phyloP scores from a whole-genome alignment of 1,140 invertebrate genomes.

The Aphaenogaster rudis region DNA sequence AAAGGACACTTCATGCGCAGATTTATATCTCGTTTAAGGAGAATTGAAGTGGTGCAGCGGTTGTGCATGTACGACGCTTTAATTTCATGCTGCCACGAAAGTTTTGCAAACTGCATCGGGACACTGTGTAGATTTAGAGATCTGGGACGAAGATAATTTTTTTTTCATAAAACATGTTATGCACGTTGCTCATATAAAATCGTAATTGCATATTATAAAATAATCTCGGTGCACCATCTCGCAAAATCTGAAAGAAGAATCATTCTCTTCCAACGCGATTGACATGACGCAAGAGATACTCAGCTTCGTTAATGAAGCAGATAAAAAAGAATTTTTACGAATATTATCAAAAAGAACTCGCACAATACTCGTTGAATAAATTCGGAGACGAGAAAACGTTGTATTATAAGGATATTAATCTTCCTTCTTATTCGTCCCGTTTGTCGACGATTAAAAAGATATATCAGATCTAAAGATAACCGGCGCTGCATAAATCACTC shows the following conservation, averaged over 20 bases:
- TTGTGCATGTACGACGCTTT: not conserved
- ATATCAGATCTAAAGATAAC: slow-evolving; percentile 12
- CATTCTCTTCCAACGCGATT: not conserved
- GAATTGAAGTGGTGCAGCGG: not conserved
- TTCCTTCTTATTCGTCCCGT: not conserved
- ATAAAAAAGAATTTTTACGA: not conserved
- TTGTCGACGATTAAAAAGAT: slow-evolving; percentile 31
- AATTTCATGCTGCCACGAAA: not conserved
- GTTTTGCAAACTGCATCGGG: slow-evolving; percentile 30
- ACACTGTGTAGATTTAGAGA: slow-evolving; percentile 54
- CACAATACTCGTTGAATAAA: not conserved
- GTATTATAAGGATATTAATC: not conserved
- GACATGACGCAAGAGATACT: slow-evolving; percentile 6
- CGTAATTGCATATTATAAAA: slow-evolving; percentile 42
- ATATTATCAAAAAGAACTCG: not conserved
- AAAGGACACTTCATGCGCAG: slow-evolving; percentile 4
- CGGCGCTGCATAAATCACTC: slow-evolving; percentile 31
- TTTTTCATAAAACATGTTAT: slow-evolving; percentile 8
- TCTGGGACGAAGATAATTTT: slow-evolving; percentile 66
- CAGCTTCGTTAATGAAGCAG: not conserved
- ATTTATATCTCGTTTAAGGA: slow-evolving; percentile 29
- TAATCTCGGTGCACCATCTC: slow-evolving; percentile 33
- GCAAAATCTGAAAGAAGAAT: slow-evolving; percentile 6
- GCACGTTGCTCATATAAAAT: slow-evolving; percentile 10
- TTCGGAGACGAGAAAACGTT: not conserved